Conservation (phyloP, 1,140 invertebrate species). For the Caenorhabditis briggsae region DNA sequence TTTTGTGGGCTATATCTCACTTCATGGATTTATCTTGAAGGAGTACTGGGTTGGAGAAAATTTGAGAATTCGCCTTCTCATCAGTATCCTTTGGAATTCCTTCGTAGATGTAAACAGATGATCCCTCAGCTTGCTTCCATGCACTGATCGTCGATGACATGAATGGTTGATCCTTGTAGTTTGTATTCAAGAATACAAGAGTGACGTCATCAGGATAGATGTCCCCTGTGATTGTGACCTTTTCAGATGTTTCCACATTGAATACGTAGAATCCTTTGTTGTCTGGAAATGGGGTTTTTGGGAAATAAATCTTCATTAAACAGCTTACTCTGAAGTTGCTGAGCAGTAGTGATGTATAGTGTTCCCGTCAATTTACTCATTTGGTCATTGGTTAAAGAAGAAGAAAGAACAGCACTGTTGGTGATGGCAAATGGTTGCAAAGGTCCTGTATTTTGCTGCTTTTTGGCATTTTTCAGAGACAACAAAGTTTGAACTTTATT, state of each 20-base stretch:
- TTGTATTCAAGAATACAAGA: slow-evolving; percentile 14
- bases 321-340: not conserved
- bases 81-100: slow-evolving; percentile 20
- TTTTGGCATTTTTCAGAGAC: not conserved
- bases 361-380: slow-evolving; percentile 15
- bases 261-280: slow-evolving; percentile 17
- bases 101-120: slow-evolving; percentile 15
- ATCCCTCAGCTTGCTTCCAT: slow-evolving; percentile 7
- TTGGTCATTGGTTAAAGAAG: not conserved
- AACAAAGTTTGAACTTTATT: slow-evolving; percentile 16
- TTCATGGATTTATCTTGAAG: not conserved
- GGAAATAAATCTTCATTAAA: not conserved
- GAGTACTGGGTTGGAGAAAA: slow-evolving; percentile 27
- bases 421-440: slow-evolving; percentile 31
- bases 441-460: not conserved
- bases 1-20: not conserved
- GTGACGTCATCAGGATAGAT: not conserved
- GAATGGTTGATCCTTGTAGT: not conserved
- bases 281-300: slow-evolving; percentile 1
- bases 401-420: not conserved
- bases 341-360: slow-evolving; percentile 9
- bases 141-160: not conserved
- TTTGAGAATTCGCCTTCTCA: slow-evolving; percentile 21
- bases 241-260: not conserved
- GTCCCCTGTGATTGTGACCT: not conserved